These are phyloP conservation scores for Gambelia wislizenii DNA, from an alignment of 2,797 vertebrate species.

Conservation along the genomic window DNA sequence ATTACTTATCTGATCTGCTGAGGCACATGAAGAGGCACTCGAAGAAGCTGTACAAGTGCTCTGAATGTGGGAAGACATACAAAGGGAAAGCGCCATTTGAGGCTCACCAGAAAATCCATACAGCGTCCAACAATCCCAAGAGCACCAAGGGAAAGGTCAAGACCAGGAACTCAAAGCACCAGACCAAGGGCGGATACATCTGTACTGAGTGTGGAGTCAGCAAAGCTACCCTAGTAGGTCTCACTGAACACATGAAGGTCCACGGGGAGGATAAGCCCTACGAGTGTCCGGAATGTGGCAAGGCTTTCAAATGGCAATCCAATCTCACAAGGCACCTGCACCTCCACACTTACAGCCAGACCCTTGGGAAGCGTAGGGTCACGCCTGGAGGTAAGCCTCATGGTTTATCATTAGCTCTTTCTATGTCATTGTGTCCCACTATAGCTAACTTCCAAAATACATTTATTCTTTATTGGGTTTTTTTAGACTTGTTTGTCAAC, in stretches of 20 bases:
- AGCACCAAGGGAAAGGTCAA: too few relatives aligned
- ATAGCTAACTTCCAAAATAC: not conserved
- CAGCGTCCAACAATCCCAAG: accelerated
- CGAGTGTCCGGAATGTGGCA: not conserved
- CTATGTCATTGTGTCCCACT: not conserved
- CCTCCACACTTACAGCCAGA: not conserved
- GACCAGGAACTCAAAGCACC: accelerated
- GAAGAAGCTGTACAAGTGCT: not conserved
- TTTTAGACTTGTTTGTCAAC: not conserved
- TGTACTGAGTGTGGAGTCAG: not conserved
- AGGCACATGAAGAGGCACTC: not conserved
- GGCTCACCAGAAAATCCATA: slow-evolving; percentile 1
- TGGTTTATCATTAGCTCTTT: too few relatives aligned
- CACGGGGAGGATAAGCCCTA: not conserved
- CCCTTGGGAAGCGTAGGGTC: too few relatives aligned
- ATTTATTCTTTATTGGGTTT: not conserved
- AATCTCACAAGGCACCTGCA: not conserved
- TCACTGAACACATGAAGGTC: not conserved
- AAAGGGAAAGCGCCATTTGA: not conserved
- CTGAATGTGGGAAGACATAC: not conserved
- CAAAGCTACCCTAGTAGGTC: not conserved
- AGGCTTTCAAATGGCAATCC: not conserved
- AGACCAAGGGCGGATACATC: not conserved
- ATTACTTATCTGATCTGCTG: not conserved
- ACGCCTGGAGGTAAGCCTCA: not conserved